Evolutionary conservation across 2,797 vertebrate genomes (phyloP), one percentile per base, ranked within the genome.

Genomic region (Phaenicophaeus curvirostris): DNA sequence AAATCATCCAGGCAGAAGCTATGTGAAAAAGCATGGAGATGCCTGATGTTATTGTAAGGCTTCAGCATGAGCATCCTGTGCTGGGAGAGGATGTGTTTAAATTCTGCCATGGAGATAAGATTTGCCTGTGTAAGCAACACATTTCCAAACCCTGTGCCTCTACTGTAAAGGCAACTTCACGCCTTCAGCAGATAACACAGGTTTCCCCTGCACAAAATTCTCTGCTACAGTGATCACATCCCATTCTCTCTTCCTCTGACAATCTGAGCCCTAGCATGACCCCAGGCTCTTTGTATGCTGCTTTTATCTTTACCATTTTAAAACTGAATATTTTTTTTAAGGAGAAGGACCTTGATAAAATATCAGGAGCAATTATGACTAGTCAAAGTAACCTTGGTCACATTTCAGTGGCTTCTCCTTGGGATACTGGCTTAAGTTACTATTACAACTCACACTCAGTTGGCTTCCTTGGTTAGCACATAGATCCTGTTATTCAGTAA

Each of bases 401-500:
- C 16, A 24, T 24, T 85, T 86, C 80, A 41, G 55, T 14, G 27
- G 30, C 27, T 48, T 93, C 57, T 87, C 46, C 87, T 68, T 78
- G 50, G 54, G 41, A 25, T 57, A 30, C 72, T 87, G 78, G 37
- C 4, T 25, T 89, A 89, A 92, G 79, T 95, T 68, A 81, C 83
- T 89, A 83, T 94, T 94, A n/a, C 68, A 6, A 72, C 55, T 96
- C 73, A 63, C 82, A 33, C 41, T 15, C 37, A 68, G 10, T 3
- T 82, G 39, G 42, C 21, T 93, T 94, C 90, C 84, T 96, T 89
- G 44, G 80, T 94, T 95, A 95, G 92, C 87, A 69, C n/a, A 46
- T 73, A 48, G 37, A 19, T 75, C 73, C 82, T 90, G 87, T 97
- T 94, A 92, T 92, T 96, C 90, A 88, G 59, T 95, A 96, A 93